A percentile compares a stretch with the other conserved stretches of the same genome.
Conservation (phyloP, 2,888 invertebrate genomes). For the Poecilus cupreus region DNA sequence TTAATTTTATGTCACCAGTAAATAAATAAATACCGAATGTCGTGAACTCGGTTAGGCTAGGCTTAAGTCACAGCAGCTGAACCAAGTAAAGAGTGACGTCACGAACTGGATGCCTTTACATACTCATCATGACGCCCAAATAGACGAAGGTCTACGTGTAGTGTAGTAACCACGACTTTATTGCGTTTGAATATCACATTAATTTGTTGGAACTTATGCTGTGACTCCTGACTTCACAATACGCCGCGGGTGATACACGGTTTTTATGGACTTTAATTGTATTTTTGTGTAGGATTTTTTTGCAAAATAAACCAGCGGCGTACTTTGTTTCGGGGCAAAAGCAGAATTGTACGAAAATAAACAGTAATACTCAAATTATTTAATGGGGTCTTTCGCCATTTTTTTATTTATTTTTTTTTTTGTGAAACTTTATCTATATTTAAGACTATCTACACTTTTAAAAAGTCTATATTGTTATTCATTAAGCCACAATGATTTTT, state of each 20-base stretch:
- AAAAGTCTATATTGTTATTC: no score
- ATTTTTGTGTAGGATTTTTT: conserved; percentile 9
- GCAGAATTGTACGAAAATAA: no score
- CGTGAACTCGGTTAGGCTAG: neutral
- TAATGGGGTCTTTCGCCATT: no score
- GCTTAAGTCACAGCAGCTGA: neutral
- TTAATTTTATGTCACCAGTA: conserved; percentile 1
- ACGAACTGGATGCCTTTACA: conserved; percentile 35
- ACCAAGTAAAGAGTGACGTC: neutral
- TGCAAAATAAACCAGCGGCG: neutral
- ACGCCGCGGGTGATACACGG: neutral
- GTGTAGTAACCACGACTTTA: conserved; percentile 13
- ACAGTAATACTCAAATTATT: no score
- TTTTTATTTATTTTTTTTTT: no score
- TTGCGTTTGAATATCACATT: conserved; percentile 19
- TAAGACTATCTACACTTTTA: no score
- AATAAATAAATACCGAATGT: conserved; percentile 4
- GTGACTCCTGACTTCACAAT: conserved; percentile 18
- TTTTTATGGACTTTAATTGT: conserved; percentile 8
- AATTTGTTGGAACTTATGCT: neutral
- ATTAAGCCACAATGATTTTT: no score
- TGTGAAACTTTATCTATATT: no score
- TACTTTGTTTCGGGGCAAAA: neutral
- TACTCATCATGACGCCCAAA: conserved; percentile 42
- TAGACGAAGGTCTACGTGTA: conserved; percentile 36